Evolutionary conservation across 2,888 invertebrate species (phyloP).

Genomic region (Himalopsyche tibetana): DNA sequence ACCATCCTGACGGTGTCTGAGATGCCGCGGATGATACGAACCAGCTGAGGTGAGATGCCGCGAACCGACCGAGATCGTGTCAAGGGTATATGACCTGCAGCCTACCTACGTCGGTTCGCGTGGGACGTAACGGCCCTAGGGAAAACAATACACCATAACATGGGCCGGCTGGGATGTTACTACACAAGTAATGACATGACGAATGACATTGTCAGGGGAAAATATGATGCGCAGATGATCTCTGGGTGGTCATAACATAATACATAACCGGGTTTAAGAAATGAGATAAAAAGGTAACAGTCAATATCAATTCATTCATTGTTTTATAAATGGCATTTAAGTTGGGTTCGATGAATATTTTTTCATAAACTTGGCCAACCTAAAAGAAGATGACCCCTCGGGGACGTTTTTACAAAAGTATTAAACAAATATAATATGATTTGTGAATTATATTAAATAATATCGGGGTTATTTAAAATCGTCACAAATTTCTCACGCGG

Average conservation of each 20-base stretch:
- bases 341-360: too few species aligned
- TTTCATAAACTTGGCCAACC: too few species aligned
- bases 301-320: too few species aligned
- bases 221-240: slow-evolving; percentile 6
- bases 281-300: too few species aligned
- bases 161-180: slow-evolving; percentile 7
- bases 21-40: slow-evolving; percentile 16
- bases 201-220: slow-evolving; percentile 29
- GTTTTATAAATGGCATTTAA: too few species aligned
- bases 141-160: slow-evolving; percentile 35
- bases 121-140: slow-evolving; percentile 39
- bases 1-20: background rate
- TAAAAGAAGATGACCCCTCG: too few species aligned
- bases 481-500: too few species aligned
- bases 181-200: slow-evolving; percentile 38
- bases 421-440: too few species aligned
- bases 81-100: slow-evolving; percentile 29
- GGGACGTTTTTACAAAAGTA: too few species aligned
- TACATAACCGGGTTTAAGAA: too few species aligned
- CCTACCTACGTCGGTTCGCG: slow-evolving; percentile 11
- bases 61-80: slow-evolving; percentile 16
- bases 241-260: slow-evolving; percentile 15
- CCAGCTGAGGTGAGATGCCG: slow-evolving; percentile 1
- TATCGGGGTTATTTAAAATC: too few species aligned
- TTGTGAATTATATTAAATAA: too few species aligned